A percentile compares a stretch with the other conserved stretches of the same genome.
These are phyloP conservation scores for Pseudoatta argentina DNA, from an alignment of 1,140 invertebrate genomes.

Conservation along the genomic window DNA sequence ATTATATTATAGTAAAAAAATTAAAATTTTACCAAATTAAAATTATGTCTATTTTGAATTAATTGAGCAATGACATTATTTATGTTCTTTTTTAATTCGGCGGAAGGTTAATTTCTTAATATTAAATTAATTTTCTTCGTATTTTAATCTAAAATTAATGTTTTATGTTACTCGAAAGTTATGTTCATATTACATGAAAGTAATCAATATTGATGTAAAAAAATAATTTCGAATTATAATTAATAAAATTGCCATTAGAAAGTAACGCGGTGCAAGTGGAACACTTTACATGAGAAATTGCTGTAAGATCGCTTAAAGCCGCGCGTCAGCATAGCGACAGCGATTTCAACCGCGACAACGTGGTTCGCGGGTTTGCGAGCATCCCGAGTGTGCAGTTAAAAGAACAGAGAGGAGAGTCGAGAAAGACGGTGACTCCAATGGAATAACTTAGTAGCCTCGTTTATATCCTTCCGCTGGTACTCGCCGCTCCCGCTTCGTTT, in stretches of 20 bases:
- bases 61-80: not conserved
- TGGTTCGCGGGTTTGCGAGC: not conserved
- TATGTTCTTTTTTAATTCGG: not conserved
- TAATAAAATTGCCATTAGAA: slow-evolving; percentile 18
- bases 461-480: slow-evolving; percentile 45
- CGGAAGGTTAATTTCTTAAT: not conserved
- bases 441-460: slow-evolving; percentile 61
- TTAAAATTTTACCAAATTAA: not conserved
- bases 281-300: slow-evolving; percentile 15
- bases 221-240: slow-evolving; percentile 1
- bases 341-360: not conserved
- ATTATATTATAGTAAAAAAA: not conserved
- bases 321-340: not conserved
- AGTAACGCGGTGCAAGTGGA: slow-evolving; percentile 8
- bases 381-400: not conserved
- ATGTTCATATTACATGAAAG: not conserved
- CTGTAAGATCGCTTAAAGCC: slow-evolving; percentile 21
- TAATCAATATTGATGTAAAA: not conserved
- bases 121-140: not conserved
- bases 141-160: slow-evolving; percentile 7
- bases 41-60: not conserved
- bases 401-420: slow-evolving; percentile 16
- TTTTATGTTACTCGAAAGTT: slow-evolving; percentile 1
- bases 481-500: slow-evolving; percentile 51
- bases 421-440: slow-evolving; percentile 42